A percentile compares a stretch with the other conserved stretches of the same genome.
phyloP scores from a whole-genome alignment of 2,113 vertebrate species.

The Catharus bicknelli region DNA sequence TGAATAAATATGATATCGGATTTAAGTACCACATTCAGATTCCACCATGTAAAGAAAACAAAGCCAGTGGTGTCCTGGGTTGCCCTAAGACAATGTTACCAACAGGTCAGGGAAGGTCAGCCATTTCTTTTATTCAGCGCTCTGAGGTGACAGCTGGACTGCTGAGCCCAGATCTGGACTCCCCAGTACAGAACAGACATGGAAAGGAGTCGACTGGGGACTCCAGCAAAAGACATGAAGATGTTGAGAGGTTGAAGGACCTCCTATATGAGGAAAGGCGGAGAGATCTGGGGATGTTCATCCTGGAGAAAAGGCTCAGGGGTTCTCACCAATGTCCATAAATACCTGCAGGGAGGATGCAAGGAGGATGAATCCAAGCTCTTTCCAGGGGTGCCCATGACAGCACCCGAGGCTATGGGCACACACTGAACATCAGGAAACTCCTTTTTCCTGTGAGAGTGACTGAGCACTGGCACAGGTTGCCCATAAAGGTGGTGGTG shows the following conservation, averaged over 20 bases:
- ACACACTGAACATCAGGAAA: neutral
- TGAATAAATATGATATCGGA: neutral
- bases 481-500: neutral
- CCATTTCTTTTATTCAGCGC: neutral
- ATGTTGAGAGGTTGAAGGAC: fast-evolving
- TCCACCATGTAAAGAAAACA: neutral
- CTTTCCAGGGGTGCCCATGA: neutral
- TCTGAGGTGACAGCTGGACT: neutral
- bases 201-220: neutral
- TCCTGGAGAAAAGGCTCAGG: neutral
- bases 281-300: neutral
- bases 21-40: neutral
- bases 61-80: neutral
- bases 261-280: fast-evolving
- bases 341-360: neutral
- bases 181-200: neutral
- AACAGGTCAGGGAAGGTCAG: neutral
- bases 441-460: neutral
- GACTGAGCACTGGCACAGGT: fast-evolving
- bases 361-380: neutral
- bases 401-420: neutral
- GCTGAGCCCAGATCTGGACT: neutral
- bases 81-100: neutral
- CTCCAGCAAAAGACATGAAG: fast-evolving
- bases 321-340: neutral